phyloP scores from a whole-genome alignment of 2,888 invertebrate species.

The Sminthurides aquaticus region DNA sequence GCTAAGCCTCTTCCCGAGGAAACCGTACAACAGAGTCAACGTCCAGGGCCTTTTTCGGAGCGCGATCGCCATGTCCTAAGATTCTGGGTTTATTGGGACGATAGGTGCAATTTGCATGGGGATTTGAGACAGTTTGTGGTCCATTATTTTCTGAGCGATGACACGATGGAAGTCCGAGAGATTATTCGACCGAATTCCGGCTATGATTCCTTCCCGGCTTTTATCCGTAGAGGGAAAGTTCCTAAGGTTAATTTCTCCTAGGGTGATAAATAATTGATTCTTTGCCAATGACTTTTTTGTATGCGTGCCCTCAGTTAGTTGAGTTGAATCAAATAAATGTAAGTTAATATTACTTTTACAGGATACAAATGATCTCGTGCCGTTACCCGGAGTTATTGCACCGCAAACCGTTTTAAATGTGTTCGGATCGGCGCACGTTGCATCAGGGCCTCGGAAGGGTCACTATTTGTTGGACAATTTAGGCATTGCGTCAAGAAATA shows the following conservation, averaged over 20 bases:
- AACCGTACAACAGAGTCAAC: slow-evolving; percentile 55
- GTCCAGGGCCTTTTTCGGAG: slow-evolving; percentile 72
- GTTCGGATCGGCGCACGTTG: slow-evolving; percentile 53
- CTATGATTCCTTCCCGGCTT: slow-evolving; percentile 61
- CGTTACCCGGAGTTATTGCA: slow-evolving; percentile 44
- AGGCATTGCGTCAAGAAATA: slow-evolving; percentile 30
- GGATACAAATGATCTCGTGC: slow-evolving; percentile 29
- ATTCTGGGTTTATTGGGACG: slow-evolving; percentile 87
- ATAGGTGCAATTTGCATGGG: slow-evolving; percentile 67
- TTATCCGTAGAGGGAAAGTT: slow-evolving; percentile 66
- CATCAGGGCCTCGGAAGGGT: slow-evolving; percentile 47
- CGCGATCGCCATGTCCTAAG: slow-evolving; percentile 65
- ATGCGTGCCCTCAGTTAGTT: neutral
- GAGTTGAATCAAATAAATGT: too few relatives aligned
- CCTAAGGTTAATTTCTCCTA: slow-evolving; percentile 60
- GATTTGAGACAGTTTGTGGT: slow-evolving; percentile 69
- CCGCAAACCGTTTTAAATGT: slow-evolving; percentile 57
- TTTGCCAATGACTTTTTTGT: neutral
- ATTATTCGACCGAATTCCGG: slow-evolving; percentile 61
- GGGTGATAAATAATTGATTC: too few relatives aligned
- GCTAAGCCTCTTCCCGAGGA: slow-evolving; percentile 42
- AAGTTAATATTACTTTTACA: slow-evolving; percentile 9
- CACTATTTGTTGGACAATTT: slow-evolving; percentile 55
- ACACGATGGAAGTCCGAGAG: slow-evolving; percentile 82
- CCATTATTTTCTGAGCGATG: slow-evolving; percentile 77